Base-by-base conservation (phyloP, 2,113 vertebrate genomes). In the Gallinago jamesoni region DNA sequence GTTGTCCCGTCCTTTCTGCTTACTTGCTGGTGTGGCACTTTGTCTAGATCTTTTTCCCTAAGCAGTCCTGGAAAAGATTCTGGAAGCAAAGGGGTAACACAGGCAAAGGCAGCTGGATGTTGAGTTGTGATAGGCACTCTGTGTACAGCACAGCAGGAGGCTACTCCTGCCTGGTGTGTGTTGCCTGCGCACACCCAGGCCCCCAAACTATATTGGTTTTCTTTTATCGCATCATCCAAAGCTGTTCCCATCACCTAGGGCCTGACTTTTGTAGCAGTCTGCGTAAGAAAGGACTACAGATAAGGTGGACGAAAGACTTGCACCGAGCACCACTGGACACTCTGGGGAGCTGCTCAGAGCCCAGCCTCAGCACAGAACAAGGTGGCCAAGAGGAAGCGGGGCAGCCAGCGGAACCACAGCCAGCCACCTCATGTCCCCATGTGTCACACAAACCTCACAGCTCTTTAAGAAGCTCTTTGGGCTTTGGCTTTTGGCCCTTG, bases 101-200 rank as follows among this genome's bases (percentile, higher is more conserved):
- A 1, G 17, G 17, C 7, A 45, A 35, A 53, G 33, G 43, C 37
- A 53, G 57, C 7, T 16, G 37, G 59, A 31, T 12, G 7, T 3
- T 4, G 67, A 56, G 48, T 5, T 37, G 59, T 10, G 21, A 25
- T 0, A 2, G 35, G 27, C 2, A 1, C 8, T 14, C 27, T 7
- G 56, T 16, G 62, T 28, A 20, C 48, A 18, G n/a, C 2, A 14
- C 12, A 43, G 73, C 30, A 24, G 72, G 43, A 56, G 15, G 12
- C 14, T 37, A 3, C 18, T 11, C 57, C n/a, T 37, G 47, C 13
- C 28, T 5, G 20, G 19, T 33, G 64, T 7, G 18, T 12, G 1
- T 13, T 23, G 35, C 57, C 27, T n/a, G 45, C 2, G 2, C 27
- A 7, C 39, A 28, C 25, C 15, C 28, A 24, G 24, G 35, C 10